Evolutionary conservation across 2,888 invertebrate species (phyloP), one percentile per base, ranked within the genome.

Genomic region (Teinopalpus imperialis): DNA sequence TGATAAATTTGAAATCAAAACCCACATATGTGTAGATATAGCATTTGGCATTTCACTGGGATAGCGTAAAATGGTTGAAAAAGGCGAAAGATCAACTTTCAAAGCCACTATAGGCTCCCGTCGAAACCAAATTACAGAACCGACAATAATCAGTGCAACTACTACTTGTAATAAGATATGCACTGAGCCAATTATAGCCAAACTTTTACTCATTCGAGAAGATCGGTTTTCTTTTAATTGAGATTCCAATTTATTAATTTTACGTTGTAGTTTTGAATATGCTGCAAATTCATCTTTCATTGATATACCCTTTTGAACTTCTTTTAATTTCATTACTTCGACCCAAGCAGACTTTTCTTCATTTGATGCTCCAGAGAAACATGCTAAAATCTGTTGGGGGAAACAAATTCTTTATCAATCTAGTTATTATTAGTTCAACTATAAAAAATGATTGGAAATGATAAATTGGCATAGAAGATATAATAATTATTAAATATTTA

Each of bases 221-320:
- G 88, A 80, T 8, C 85, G 73, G 27, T 66, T 68, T 21, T 83
- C 81, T 60, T 86, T 82, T 18, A 91, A 56, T 44, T 83, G 66
- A 45, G 63, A 67, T 58, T 91, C 90, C n/a, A 91, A 61, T 55
- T 74, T 82, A 53, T 88, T 90, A 12, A 92, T 90, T 69, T 80
- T 90, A 29, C 92, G 74, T 62, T 92, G 92, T 21, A 91, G 52
- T 66, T 90, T 91, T 1, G 91, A 90, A 63, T 90, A 90, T 21
- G 89, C 86, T 3, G 91, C 91, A 72, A 92, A 92, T 53, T 91
- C 86, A 53, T 91, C 90, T 48, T 90, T 90, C 78, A 91, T 90
- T 4, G 89, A 90, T 46, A 91, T 68, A 4, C 61, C 53, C 41
- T 80, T 77, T 57, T 91, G 91, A 53, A 90, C 81, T 1, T 61